Evolutionary conservation across 2,797 vertebrate species (phyloP).

Genomic region (Halcyon badia): DNA sequence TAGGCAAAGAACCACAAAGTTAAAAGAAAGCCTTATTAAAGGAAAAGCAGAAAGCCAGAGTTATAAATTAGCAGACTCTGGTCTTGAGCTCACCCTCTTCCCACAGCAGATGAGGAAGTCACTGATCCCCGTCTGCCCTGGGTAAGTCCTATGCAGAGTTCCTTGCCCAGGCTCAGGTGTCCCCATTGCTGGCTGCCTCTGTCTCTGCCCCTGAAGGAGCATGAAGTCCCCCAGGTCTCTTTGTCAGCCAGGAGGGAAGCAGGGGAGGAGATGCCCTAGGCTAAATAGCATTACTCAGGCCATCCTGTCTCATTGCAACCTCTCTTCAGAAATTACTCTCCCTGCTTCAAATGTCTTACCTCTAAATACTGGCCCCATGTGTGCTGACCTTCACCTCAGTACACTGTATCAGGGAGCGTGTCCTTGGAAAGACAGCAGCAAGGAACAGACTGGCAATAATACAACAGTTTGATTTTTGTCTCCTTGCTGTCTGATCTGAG

Average conservation of each 20-base stretch:
- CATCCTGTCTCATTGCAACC: not conserved
- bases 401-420: not conserved
- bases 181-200: not conserved
- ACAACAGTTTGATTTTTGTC: not conserved
- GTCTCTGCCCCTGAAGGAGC: not conserved
- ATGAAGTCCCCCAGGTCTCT: not conserved
- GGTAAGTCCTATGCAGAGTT: accelerated
- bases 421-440: not conserved
- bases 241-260: not conserved
- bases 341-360: accelerated
- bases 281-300: not conserved
- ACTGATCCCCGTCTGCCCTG: not conserved
- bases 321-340: not conserved
- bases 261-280: not conserved
- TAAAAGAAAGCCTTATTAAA: not conserved
- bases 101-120: not conserved
- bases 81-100: not conserved
- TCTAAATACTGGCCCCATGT: not conserved
- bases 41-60: not conserved
- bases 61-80: not conserved
- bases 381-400: not conserved
- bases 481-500: not conserved
- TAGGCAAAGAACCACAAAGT: not conserved
- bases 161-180: not conserved
- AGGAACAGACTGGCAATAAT: not conserved